A percentile compares a stretch with the other conserved stretches of the same genome.
These are phyloP conservation scores for Myodes glareolus DNA, from an alignment of 2,113 vertebrate genomes.

Conservation along the genomic window DNA sequence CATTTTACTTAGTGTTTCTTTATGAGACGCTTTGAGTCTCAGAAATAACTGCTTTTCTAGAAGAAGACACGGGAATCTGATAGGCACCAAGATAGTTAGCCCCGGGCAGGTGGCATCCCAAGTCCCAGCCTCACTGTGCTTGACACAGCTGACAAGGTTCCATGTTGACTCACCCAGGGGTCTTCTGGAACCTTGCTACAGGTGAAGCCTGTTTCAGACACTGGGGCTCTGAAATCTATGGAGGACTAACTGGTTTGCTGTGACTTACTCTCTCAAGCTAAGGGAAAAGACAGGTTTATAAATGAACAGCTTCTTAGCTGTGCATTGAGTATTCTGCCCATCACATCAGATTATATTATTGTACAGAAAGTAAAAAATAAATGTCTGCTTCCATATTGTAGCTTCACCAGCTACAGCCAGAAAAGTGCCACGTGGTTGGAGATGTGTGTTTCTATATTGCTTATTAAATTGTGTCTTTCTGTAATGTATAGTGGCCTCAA, in stretches of 20 bases:
- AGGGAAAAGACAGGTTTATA: not conserved
- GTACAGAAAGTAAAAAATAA: constrained; percentile 33
- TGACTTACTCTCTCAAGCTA: not conserved
- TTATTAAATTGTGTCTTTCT: constrained; percentile 19
- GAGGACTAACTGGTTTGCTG: not conserved
- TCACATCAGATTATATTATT: not conserved
- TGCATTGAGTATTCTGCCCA: not conserved
- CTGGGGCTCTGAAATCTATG: not conserved
- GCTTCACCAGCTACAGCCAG: not conserved
- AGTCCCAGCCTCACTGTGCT: not conserved
- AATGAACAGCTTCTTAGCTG: not conserved
- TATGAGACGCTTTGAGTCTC: not conserved
- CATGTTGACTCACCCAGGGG: fast-evolving
- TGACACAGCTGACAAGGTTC: fast-evolving
- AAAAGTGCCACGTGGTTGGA: not conserved
- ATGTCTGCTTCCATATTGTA: not conserved
- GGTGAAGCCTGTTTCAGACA: not conserved
- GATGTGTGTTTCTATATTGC: not conserved
- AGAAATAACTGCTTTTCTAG: not conserved
- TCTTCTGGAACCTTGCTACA: not conserved
- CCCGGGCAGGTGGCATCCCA: fast-evolving
- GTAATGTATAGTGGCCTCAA: not conserved
- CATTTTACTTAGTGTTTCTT: not conserved
- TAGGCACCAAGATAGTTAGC: not conserved
- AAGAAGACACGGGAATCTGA: not conserved